These are phyloP conservation scores for Rhabdomys dilectus DNA, from an alignment of 2,113 vertebrate species.

Conservation along the genomic window DNA sequence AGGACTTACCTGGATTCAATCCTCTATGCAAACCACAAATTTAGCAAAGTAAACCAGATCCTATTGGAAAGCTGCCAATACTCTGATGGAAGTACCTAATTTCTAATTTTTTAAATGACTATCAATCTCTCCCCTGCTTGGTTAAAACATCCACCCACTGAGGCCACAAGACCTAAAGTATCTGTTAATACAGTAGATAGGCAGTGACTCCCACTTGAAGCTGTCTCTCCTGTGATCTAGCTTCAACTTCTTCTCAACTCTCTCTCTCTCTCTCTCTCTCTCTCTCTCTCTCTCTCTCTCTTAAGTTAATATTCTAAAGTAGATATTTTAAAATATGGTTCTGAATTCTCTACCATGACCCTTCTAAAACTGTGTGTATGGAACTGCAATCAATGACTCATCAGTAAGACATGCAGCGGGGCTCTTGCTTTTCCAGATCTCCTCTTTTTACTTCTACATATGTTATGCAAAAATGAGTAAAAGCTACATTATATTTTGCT, in stretches of 20 bases:
- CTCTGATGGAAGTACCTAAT: background rate
- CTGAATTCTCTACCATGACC: background rate
- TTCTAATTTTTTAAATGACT: background rate
- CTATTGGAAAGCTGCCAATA: background rate
- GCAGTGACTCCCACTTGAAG: background rate
- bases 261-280: too few species aligned
- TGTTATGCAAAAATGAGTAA: background rate
- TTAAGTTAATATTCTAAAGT: background rate
- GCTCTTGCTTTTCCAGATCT: background rate
- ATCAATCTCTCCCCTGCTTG: background rate
- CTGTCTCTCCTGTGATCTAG: background rate
- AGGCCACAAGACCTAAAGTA: background rate
- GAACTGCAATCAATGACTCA: background rate
- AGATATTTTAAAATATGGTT: background rate
- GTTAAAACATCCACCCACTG: background rate
- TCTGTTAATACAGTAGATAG: background rate
- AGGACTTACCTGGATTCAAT: background rate
- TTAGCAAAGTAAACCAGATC: background rate
- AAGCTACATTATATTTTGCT: background rate
- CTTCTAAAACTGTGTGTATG: background rate
- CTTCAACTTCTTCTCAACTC: background rate
- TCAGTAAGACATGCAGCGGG: background rate
- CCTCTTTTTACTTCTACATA: slow-evolving; percentile 20
- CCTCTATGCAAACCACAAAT: background rate
- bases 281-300: too few species aligned